Percentiles rank a stretch among this genome's conserved stretches.
Conservation (phyloP, 2,888 invertebrate species). For the Heliconius sara region DNA sequence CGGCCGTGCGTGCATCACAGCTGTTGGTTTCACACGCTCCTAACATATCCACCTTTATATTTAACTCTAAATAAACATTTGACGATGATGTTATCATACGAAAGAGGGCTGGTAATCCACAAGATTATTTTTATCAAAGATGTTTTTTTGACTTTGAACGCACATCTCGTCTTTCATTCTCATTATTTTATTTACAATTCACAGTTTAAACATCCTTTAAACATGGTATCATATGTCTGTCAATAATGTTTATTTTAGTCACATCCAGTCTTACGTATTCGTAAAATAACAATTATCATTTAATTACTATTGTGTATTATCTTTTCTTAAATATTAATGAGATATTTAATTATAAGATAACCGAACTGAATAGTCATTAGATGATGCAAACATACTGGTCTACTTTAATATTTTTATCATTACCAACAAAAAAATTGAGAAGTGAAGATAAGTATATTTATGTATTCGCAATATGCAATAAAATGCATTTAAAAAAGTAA, state of each 20-base stretch:
- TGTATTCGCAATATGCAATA: no score
- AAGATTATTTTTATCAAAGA: conserved; percentile 2
- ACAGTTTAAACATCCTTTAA: neutral
- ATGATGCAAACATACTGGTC: conserved; percentile 15
- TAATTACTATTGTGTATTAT: conserved; percentile 10
- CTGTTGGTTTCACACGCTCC: conserved; percentile 58
- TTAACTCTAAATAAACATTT: conserved; percentile 11
- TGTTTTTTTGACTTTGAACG: neutral
- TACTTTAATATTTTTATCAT: neutral
- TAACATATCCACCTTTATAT: conserved; percentile 20
- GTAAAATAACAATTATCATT: neutral
- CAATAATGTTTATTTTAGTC: conserved; percentile 24
- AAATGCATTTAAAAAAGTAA: neutral
- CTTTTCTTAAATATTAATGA: conserved; percentile 25
- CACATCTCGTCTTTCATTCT: neutral
- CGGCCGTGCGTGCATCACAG: conserved; percentile 54
- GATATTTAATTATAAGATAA: conserved; percentile 25
- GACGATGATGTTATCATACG: conserved; percentile 19
- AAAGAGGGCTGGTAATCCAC: conserved; percentile 12
- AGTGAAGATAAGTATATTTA: neutral
- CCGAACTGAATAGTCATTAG: conserved; percentile 9
- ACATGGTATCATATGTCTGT: conserved; percentile 10
- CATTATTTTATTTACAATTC: neutral
- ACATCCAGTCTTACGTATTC: conserved; percentile 3
- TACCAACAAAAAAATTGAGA: neutral